Evolutionary conservation across 2,888 invertebrate genomes (phyloP), one percentile per base, ranked within the genome.

Genomic region (Lepas anatifera): DNA sequence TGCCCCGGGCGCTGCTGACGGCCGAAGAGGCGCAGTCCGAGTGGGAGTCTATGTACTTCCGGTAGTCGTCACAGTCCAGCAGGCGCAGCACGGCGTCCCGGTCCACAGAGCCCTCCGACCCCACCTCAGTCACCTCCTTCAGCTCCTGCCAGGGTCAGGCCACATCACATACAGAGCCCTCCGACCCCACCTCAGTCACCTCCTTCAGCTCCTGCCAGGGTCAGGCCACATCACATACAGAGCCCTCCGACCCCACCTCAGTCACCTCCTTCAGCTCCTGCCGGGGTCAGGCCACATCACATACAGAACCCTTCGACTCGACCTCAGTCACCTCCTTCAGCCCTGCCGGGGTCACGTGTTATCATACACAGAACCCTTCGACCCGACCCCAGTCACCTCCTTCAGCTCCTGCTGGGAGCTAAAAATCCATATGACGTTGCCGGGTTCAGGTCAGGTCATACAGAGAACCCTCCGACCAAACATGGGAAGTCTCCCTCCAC

Each of bases 31-130:
- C 58, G 32, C 58, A 58, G 58, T 93, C 93, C 0, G 92, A 93
- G 78, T 92, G 92, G 73, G 92, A 92, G 82, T 92, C 93, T 68
- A 94, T 84, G 81, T 88, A 92, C 76, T 89, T 89, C 78, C 92
- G 85, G 81, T 94, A 94, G 81, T 94, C 93, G 79, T 94, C 93
- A 43, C 92, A 92, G 78, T 93, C 92, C 74, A 92, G 81, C 27
- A 93, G 82, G 73, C 87, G 85, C 71, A 91, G 85, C 50, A 92
- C 90, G 43, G 90, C 88, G 80, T 93, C 92, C 2, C 91, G 88
- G 79, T 94, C 93, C 10, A 87, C 87, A 4, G 87, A 85, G 67
- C 87, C 86, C 81, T 94, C 94, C 71, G 93, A 93, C 80, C 93
- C 93, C 25, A 77, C 75, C 79, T 94, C 94, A 52, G 92, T 92